Base-by-base conservation (phyloP, 1,140 invertebrate genomes). In the Drosophila busckii region DNA sequence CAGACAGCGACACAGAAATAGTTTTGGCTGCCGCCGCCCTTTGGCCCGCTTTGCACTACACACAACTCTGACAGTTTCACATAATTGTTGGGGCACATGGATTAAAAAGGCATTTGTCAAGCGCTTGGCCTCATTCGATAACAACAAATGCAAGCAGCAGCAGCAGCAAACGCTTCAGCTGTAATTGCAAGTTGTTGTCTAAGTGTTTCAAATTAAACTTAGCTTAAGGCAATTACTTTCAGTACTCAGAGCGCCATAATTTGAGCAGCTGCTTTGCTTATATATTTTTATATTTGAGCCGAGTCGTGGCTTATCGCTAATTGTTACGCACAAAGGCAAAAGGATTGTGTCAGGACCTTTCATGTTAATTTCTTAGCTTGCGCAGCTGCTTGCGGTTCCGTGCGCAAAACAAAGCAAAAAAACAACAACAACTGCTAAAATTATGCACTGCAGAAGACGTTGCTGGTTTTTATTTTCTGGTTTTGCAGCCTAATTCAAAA, bases 21-120 rank as follows among this genome's bases (percentile, higher is more conserved):
- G 22, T 52, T 52, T 40, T 16, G 32, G 31, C 23, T 50, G 44
- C 64, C 41, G 52, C 48, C 35, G 49, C 6, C 23, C 12, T 9
- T 35, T 7, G 25, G 20, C 19, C 22, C 26, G 1, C 28, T n/a
- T 32, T 1, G 3, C 13, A n/a, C 13, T 3, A 10, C 9, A 73
- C 40, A 82, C 48, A n/a, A n/a, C n/a, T n/a, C 59, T 61, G 69
- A 75, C 68, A 64, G 64, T 34, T 38, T 42, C 69, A 73, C 55
- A 52, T 80, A 80, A 80, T 82, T 80, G 73, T 75, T 80, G 64
- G n/a, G 45, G 58, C 49, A 55, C 73, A 75, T 69, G 75, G 75
- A 80, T 80, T 80, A 80, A 80, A 80, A 80, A 75, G 65, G 75
- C 64, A 80, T 80, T 80, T 80, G 75, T 80, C 69, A 82, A 80